These are phyloP conservation scores for Ambastaia sidthimunki DNA, from an alignment of 2,797 vertebrate species.

Conservation along the genomic window DNA sequence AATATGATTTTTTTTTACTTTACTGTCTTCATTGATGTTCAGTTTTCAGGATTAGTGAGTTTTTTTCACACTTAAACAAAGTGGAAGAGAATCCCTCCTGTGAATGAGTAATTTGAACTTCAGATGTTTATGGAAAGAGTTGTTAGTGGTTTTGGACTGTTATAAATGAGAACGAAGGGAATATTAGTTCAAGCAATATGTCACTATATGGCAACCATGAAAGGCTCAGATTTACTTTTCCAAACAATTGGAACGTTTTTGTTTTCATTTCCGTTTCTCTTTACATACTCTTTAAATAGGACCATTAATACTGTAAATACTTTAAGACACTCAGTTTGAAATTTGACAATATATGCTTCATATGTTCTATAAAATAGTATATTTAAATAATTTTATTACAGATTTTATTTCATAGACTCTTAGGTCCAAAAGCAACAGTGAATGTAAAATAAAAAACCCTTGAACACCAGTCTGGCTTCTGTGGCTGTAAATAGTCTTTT, in stretches of 20 bases:
- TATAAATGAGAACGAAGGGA: conserved; percentile 6
- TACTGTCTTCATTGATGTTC: conserved; percentile 15
- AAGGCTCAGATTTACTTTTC: conserved; percentile 13
- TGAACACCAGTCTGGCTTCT: conserved; percentile 23
- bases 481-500: conserved; percentile 41
- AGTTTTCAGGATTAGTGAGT: not conserved
- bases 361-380: conserved; percentile 59
- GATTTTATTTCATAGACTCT: conserved; percentile 44
- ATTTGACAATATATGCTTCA: conserved; percentile 57
- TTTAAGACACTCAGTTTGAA: conserved; percentile 55
- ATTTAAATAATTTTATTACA: conserved; percentile 56
- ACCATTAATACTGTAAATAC: conserved; percentile 45
- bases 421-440: conserved; percentile 58
- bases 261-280: conserved; percentile 15
- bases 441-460: conserved; percentile 27
- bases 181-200: conserved; percentile 25
- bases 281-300: conserved; percentile 44
- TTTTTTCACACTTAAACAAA: conserved; percentile 30
- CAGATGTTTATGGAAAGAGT: conserved; percentile 27
- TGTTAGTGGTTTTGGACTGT: conserved; percentile 25
- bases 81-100: not conserved
- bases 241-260: conserved; percentile 34
- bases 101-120: not conserved
- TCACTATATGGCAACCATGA: conserved; percentile 31
- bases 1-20: not conserved